Conservation (phyloP, 2,888 invertebrate genomes). For the Tenthredo amoena region DNA sequence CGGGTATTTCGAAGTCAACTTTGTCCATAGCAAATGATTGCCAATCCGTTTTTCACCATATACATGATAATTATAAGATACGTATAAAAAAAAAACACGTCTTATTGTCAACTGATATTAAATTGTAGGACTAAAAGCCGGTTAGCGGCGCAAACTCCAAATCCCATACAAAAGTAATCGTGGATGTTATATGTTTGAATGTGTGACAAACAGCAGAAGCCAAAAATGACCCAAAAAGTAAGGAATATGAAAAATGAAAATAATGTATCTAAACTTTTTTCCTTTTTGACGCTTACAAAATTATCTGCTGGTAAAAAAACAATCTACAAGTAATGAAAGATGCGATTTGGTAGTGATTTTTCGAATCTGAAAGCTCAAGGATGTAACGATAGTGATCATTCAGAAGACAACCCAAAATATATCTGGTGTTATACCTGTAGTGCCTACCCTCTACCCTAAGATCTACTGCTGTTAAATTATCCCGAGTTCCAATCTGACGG, state of each 20-base stretch:
- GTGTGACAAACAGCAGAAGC: background rate
- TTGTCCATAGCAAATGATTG: background rate
- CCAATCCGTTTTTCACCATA: background rate
- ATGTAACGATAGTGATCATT: slow-evolving; percentile 31
- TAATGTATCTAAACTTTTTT: background rate
- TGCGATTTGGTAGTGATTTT: background rate
- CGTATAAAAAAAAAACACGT: background rate
- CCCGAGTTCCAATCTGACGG: slow-evolving; percentile 5
- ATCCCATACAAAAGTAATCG: background rate
- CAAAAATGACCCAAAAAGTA: background rate
- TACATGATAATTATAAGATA: background rate
- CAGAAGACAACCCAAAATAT: slow-evolving; percentile 18
- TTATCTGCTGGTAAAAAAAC: background rate
- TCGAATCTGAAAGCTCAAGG: background rate
- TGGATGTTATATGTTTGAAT: background rate
- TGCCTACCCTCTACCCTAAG: slow-evolving; percentile 44
- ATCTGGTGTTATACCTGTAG: slow-evolving; percentile 27
- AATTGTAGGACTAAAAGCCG: background rate
- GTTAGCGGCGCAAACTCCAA: too few relatives aligned
- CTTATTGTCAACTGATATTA: background rate
- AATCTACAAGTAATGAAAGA: background rate
- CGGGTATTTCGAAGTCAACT: background rate
- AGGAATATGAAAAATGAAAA: background rate
- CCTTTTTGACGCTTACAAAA: background rate
- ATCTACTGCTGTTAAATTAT: slow-evolving; percentile 33